Evolutionary conservation across 2,797 vertebrate species (phyloP).

Genomic region (Podargus strigoides): DNA sequence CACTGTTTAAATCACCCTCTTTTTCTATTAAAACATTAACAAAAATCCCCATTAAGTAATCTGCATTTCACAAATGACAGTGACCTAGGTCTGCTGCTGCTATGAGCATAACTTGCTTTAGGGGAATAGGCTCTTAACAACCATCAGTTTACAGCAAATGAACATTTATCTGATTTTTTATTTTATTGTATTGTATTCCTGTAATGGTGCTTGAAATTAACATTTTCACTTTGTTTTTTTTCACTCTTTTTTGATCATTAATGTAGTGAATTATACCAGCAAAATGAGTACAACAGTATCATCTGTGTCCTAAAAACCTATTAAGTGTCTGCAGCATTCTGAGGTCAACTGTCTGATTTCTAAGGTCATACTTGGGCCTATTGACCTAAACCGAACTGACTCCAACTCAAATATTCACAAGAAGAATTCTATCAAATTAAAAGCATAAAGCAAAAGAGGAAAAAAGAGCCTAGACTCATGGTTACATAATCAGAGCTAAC

Average conservation of each 20-base stretch:
- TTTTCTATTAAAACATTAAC: constrained; percentile 13
- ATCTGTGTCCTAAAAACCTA: constrained; percentile 20
- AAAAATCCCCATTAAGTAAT: constrained; percentile 29
- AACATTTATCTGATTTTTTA: constrained; percentile 44
- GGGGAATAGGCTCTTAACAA: constrained; percentile 48
- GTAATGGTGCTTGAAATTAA: constrained; percentile 64
- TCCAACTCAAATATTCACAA: background rate
- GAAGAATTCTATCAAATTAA: constrained; percentile 23
- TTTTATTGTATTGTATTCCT: constrained; percentile 57
- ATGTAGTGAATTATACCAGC: constrained; percentile 41
- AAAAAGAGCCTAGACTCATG: background rate
- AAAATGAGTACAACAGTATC: constrained; percentile 5
- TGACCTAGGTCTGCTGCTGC: constrained; percentile 13
- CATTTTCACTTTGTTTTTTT: constrained; percentile 31
- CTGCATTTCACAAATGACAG: constrained; percentile 29
- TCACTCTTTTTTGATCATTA: constrained; percentile 39
- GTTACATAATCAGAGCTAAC: constrained; percentile 1
- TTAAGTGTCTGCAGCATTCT: background rate
- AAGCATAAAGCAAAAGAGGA: constrained; percentile 12
- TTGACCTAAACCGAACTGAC: background rate
- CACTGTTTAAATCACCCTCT: background rate
- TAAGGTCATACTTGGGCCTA: constrained; percentile 15
- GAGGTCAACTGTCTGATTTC: background rate
- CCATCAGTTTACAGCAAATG: constrained; percentile 25
- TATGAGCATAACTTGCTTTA: constrained; percentile 21